A percentile compares a stretch with the other conserved stretches of the same genome.
Conservation (phyloP, 2,797 vertebrate species). For the Spondyliosoma cantharus region DNA sequence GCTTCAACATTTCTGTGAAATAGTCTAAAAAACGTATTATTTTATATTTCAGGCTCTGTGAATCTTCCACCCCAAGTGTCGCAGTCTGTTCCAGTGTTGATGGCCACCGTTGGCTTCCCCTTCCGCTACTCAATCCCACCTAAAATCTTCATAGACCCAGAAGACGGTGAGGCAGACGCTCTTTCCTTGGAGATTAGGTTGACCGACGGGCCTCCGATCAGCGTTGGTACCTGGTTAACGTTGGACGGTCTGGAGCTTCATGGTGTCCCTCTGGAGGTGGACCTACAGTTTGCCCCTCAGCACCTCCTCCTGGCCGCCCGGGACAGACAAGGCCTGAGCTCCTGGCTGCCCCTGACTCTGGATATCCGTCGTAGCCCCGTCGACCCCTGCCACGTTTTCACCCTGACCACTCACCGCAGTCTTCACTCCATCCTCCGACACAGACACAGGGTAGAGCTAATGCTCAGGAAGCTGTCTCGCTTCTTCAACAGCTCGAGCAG, state of each 20-base stretch:
- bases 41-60: slow-evolving; percentile 21
- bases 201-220: slow-evolving; percentile 39
- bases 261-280: slow-evolving; percentile 65
- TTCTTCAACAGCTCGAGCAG: slow-evolving; percentile 65
- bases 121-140: slow-evolving; percentile 72
- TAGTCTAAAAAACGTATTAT: not conserved
- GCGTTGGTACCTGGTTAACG: slow-evolving; percentile 68
- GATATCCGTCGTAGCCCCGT: slow-evolving; percentile 47
- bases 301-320: slow-evolving; percentile 65
- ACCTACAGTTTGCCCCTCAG: slow-evolving; percentile 76
- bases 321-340: slow-evolving; percentile 61
- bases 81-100: slow-evolving; percentile 66
- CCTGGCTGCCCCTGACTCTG: slow-evolving; percentile 53
- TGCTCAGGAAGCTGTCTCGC: slow-evolving; percentile 73
- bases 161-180: slow-evolving; percentile 70
- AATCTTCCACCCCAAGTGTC: slow-evolving; percentile 67
- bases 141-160: slow-evolving; percentile 68
- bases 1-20: not conserved
- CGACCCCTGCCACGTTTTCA: slow-evolving; percentile 69
- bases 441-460: slow-evolving; percentile 60
- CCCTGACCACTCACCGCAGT: slow-evolving; percentile 61
- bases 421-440: slow-evolving; percentile 72
- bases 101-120: slow-evolving; percentile 71
- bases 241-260: slow-evolving; percentile 69
- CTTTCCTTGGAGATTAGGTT: slow-evolving; percentile 68